These are phyloP conservation scores for Girardinus metallicus DNA, from an alignment of 2,797 vertebrate species.

Conservation along the genomic window DNA sequence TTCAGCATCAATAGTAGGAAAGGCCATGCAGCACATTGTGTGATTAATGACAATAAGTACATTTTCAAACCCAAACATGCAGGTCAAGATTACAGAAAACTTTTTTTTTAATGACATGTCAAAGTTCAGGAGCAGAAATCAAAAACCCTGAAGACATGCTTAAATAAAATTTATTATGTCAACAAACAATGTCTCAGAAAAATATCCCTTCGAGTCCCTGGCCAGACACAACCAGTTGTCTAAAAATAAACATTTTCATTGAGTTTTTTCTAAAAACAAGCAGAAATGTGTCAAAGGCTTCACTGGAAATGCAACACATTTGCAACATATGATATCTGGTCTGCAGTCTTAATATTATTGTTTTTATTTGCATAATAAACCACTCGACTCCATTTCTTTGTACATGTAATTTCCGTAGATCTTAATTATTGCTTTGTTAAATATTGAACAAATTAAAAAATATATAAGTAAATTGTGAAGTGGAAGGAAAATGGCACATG, in stretches of 20 bases:
- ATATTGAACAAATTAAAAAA: constrained; percentile 7
- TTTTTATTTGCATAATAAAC: neutral
- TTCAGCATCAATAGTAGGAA: constrained; percentile 50
- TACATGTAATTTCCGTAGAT: constrained; percentile 6
- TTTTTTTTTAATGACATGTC: constrained; percentile 22
- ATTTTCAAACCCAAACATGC: constrained; percentile 68
- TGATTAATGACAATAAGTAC: constrained; percentile 53
- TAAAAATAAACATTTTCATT: constrained; percentile 57
- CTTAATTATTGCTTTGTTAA: constrained; percentile 20
- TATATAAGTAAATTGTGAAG: constrained; percentile 16
- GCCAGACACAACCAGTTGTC: constrained; percentile 40
- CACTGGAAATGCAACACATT: constrained; percentile 29
- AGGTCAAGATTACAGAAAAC: constrained; percentile 39
- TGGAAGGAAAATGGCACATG: neutral
- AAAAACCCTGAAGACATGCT: constrained; percentile 35
- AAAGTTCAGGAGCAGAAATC: constrained; percentile 36
- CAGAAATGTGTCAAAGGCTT: constrained; percentile 44
- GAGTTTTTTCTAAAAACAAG: constrained; percentile 45
- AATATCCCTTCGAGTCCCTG: constrained; percentile 25
- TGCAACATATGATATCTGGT: constrained; percentile 22
- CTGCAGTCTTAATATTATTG: constrained; percentile 9
- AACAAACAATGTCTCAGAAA: constrained; percentile 51
- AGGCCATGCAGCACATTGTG: constrained; percentile 73
- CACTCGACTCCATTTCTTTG: neutral
- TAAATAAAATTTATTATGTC: constrained; percentile 45